phyloP scores from a whole-genome alignment of 35 echinoderm and acorn worm species.

The Holothuria glaberrima region DNA sequence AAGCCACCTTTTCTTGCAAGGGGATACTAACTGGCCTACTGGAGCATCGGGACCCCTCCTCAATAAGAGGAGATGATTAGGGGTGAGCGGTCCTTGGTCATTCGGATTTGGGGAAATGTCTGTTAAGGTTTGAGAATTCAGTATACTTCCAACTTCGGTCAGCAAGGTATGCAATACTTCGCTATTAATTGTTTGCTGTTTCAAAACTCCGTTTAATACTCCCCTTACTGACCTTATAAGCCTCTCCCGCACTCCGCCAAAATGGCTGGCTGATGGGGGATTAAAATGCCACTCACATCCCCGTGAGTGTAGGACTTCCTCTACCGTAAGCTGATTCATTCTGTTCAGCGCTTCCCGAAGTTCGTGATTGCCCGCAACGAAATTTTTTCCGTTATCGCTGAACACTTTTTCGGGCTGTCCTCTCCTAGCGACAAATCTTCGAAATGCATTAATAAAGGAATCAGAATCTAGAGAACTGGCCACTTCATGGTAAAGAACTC shows the following conservation, averaged over 20 bases:
- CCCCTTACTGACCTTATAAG: not conserved
- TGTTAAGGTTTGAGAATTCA: conserved; percentile 40
- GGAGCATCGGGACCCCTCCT: conserved; percentile 18
- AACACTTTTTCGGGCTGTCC: conserved; percentile 30
- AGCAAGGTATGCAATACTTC: conserved; percentile 28
- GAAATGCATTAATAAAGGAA: conserved; percentile 7
- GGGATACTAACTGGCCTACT: conserved; percentile 7
- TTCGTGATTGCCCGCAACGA: conserved; percentile 39
- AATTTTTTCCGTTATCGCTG: conserved; percentile 71
- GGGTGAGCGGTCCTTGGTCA: conserved; percentile 17
- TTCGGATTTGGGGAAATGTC: conserved; percentile 15
- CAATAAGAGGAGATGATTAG: conserved; percentile 34
- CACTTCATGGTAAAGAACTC: not conserved
- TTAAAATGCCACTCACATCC: conserved; percentile 62
- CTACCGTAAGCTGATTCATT: conserved; percentile 5
- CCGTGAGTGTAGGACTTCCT: conserved; percentile 10
- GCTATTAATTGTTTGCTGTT: conserved; percentile 10
- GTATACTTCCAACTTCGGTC: conserved; percentile 24
- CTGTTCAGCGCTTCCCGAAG: not conserved
- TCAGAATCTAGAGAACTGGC: not conserved
- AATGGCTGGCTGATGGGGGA: not conserved
- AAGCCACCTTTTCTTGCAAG: conserved; percentile 62
- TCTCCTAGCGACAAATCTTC: conserved; percentile 38
- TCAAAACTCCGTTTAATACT: not conserved
- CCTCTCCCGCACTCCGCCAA: conserved; percentile 23